Evolutionary conservation across 1,140 invertebrate genomes (phyloP), one percentile per base, ranked within the genome.

Genomic region (Dolichoris vasculosae): DNA sequence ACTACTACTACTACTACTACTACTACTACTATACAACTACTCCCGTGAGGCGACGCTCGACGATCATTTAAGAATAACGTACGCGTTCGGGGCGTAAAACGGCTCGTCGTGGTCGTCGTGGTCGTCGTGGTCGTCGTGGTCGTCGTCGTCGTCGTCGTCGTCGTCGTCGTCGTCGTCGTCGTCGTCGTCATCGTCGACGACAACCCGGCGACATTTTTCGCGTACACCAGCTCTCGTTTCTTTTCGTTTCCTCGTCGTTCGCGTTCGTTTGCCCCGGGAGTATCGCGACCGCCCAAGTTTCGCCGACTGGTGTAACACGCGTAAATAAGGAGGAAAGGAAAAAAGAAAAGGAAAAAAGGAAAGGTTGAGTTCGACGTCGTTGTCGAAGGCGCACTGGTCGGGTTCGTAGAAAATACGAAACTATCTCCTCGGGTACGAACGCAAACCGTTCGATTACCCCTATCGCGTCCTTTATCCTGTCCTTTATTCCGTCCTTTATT

Each of bases 41-140:
- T 35, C 55, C 30, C 26, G 30, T 26, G 40, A 6, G 35, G 43
- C 76, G 32, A 59, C 55, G 55, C 20, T 59, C 9, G 51, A 55
- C 82, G 76, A 83, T 83, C 76, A 76, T 83, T 83, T 77, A 63
- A 83, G 35, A 43, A 76, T 77, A 55, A 83, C 43, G 43, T 73
- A 55, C 13, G 48, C 35, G 59, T 30, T 51, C 0, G 30, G 17
- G 7, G 1, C 38, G 38, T 73, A 73, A 73, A 73, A 73, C 38
- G 38, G 9, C 2, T 43, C 69, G 38, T 43, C 38, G 69, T 38
- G 20, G 38, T 38, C 35, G 51, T 55, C 51, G 69, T 38, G 20
- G 38, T 38, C 35, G 51, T 55, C 51, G n/a, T n/a, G n/a, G n/a
- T 43, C 69, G 38, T 43, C 38, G 69, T 38, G 20, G 38, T 38